Evolutionary conservation across 1,140 invertebrate genomes (phyloP), one percentile per base, ranked within the genome.

Genomic region (Elymnias hypermnestra): DNA sequence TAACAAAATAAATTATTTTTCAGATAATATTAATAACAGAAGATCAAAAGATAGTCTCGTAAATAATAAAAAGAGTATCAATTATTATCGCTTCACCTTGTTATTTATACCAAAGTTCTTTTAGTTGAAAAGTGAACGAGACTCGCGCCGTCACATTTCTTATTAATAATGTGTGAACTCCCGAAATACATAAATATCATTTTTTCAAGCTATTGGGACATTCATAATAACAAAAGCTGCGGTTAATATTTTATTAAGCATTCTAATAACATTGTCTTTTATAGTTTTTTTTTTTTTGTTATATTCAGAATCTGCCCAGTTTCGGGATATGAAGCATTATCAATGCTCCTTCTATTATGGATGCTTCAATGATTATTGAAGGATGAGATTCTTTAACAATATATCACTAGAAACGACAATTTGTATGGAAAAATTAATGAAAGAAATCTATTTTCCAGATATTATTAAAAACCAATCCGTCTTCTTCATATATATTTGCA

Each of bases 311-410:
- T 44, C 35, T 25, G 19, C 10, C 40, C 39, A 40, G 45, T 46
- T 36, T 23, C 52, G 56, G 38, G 59, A 56, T 57, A 50, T 40
- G 28, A 38, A 38, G 53, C 50, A 71, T 74, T 69, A 64, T 74
- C 67, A 60, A 52, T 25, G 63, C 57, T 50, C 55, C 41, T 49
- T 56, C 56, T 38, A 61, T 74, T 66, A 64, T 66, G 57, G 48
- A 44, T 44, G 59, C 53, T 59, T 71, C 62, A 69, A 70, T 68
- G 60, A 53, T 45, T 64, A 64, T 66, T 69, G 56, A 46, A 57
- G 58, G 60, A 60, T 67, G 57, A 53, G 48, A 41, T 18, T 17
- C 13, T 26, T 42, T 51, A 22, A 18, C 7, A 19, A 8, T 9
- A 19, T 17, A 10, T n/a, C 2, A 40, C 52, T 63, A 21, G 63